These are phyloP conservation scores for Spilosoma lubricipeda DNA, from an alignment of 2,888 invertebrate genomes.

Conservation along the genomic window DNA sequence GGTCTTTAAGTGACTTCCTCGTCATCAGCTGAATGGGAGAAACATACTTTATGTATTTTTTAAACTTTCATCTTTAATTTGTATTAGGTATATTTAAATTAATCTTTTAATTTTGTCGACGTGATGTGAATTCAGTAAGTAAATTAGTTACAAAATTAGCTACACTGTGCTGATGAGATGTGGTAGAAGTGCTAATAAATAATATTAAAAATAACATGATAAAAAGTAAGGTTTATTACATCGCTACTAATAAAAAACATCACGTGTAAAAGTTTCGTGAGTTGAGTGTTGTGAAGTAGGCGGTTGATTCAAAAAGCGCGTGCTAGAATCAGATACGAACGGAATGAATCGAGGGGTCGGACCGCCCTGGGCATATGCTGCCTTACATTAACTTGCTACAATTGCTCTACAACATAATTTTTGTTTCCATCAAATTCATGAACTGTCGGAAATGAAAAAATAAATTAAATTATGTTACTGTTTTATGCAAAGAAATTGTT, in stretches of 20 bases:
- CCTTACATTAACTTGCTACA: conserved; percentile 60
- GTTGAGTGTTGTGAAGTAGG: conserved; percentile 52
- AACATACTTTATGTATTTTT: not conserved
- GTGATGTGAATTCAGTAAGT: not conserved
- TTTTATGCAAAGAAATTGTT: conserved; percentile 59
- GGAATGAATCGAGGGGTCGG: conserved; percentile 62
- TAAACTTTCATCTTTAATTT: too few species aligned
- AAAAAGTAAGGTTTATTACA: not conserved
- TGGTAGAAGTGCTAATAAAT: not conserved
- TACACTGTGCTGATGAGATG: not conserved
- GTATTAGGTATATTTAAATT: too few species aligned
- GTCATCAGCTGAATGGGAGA: not conserved
- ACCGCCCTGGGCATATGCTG: conserved; percentile 49
- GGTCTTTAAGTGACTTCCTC: conserved; percentile 23
- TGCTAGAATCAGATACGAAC: conserved; percentile 69
- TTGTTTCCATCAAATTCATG: conserved; percentile 69
- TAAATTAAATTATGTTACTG: conserved; percentile 66
- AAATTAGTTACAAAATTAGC: not conserved
- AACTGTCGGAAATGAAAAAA: conserved; percentile 72
- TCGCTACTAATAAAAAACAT: conserved; percentile 24
- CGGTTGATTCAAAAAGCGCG: conserved; percentile 74
- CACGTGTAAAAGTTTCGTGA: conserved; percentile 52
- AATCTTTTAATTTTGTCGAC: too few species aligned
- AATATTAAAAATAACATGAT: not conserved
- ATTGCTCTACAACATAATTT: conserved; percentile 71